Conservation (phyloP, 1,140 invertebrate species). For the Leptopilina clavipes region DNA sequence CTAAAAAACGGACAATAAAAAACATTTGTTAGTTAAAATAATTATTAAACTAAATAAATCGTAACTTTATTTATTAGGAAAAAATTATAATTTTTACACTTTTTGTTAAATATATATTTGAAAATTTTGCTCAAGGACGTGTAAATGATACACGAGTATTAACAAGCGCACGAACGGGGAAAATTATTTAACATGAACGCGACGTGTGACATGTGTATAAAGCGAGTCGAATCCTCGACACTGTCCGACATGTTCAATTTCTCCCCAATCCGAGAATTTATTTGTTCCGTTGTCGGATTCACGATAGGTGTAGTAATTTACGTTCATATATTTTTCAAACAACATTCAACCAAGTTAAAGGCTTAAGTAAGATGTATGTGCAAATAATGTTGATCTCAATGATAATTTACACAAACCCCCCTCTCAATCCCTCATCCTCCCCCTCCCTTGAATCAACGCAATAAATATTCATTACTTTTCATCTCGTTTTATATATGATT, state of each 20-base stretch:
- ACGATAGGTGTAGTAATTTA: slow-evolving; percentile 21
- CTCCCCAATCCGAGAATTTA: slow-evolving; percentile 22
- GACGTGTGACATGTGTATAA: slow-evolving; percentile 1
- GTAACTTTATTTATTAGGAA: too few relatives aligned
- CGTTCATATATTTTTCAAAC: slow-evolving; percentile 12
- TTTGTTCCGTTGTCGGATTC: slow-evolving; percentile 13
- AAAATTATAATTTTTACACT: too few relatives aligned
- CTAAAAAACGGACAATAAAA: too few relatives aligned
- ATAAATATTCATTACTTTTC: slow-evolving; percentile 8
- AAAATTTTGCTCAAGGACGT: background rate
- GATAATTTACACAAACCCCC: background rate
- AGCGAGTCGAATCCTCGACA: slow-evolving; percentile 26
- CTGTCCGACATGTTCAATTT: slow-evolving; percentile 2
- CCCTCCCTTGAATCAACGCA: background rate
- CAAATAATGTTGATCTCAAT: slow-evolving; percentile 27
- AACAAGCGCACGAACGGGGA: background rate
- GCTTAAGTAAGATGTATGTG: slow-evolving; percentile 26
- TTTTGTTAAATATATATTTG: too few relatives aligned
- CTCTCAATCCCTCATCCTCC: background rate
- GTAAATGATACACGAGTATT: slow-evolving; percentile 11
- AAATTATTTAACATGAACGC: slow-evolving; percentile 23
- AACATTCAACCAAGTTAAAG: slow-evolving; percentile 8
- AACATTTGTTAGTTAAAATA: too few relatives aligned
- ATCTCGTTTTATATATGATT: background rate
- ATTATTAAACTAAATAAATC: too few relatives aligned